Percentiles rank a stretch among this genome's conserved stretches.
Evolutionary conservation across 2,113 vertebrate genomes (phyloP).

Genomic region (Hyperopisus bebe): DNA sequence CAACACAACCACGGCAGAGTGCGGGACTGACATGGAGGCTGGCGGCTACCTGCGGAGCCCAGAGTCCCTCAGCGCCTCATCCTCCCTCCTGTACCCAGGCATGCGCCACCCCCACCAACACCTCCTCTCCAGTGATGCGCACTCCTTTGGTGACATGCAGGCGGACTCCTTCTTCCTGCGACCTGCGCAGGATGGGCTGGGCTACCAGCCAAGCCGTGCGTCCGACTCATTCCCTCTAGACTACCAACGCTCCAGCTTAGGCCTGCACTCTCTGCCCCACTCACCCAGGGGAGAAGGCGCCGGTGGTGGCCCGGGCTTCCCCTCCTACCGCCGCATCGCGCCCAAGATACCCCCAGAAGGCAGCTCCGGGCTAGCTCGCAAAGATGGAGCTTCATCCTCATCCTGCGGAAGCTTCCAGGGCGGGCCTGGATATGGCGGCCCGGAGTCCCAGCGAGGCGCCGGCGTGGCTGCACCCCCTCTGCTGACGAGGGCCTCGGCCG

Average conservation of each 20-base stretch:
- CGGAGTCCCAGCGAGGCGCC: conserved; percentile 60
- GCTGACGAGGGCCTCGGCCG: conserved; percentile 86
- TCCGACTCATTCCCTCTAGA: conserved; percentile 79
- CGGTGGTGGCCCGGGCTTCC: conserved; percentile 54
- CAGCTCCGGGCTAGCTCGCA: conserved; percentile 68
- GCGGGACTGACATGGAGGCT: conserved; percentile 67
- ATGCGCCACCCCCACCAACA: conserved; percentile 29
- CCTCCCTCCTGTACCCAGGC: conserved; percentile 56
- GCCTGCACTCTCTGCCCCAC: conserved; percentile 75
- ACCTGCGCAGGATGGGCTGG: conserved; percentile 77
- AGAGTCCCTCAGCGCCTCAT: conserved; percentile 53
- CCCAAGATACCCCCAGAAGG: conserved; percentile 67
- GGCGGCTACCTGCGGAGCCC: conserved; percentile 72
- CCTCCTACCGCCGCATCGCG: conserved; percentile 85
- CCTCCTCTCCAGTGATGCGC: conserved; percentile 47
- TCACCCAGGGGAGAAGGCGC: conserved; percentile 63
- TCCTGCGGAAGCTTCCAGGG: conserved; percentile 72
- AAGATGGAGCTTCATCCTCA: conserved; percentile 50
- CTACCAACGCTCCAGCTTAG: conserved; percentile 78
- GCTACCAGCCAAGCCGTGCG: conserved; percentile 53
- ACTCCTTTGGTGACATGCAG: conserved; percentile 61
- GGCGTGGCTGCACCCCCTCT: conserved; percentile 62
- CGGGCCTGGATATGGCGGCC: conserved; percentile 56
- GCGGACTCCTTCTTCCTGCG: conserved; percentile 78
- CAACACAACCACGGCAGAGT: conserved; percentile 83